Conservation (phyloP, 2,797 vertebrate genomes). For the Takifugu ocellatus region DNA sequence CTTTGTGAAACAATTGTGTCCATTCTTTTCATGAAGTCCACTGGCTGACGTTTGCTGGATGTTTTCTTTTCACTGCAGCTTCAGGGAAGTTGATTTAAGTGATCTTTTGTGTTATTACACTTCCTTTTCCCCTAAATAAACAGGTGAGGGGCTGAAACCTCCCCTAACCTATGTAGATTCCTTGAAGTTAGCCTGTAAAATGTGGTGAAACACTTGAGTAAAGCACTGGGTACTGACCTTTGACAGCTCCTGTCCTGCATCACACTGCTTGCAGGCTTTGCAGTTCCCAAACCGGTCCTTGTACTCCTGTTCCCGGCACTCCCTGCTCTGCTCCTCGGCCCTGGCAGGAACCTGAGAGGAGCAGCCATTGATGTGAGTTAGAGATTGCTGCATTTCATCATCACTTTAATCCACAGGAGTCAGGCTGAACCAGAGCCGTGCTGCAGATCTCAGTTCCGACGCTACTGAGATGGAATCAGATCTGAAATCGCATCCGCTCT, state of each 20-base stretch:
- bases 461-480: too few relatives aligned
- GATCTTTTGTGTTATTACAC: conserved; percentile 15
- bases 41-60: conserved; percentile 5
- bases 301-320: conserved; percentile 93
- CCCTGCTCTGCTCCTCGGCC: conserved; percentile 84
- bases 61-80: conserved; percentile 5
- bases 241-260: conserved; percentile 93
- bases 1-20: conserved; percentile 51
- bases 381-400: conserved; percentile 58
- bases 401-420: conserved; percentile 37
- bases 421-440: conserved; percentile 5
- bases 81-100: conserved; percentile 29
- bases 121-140: conserved; percentile 34
- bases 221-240: conserved; percentile 76
- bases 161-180: neutral
- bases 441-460: too few relatives aligned
- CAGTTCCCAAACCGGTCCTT: conserved; percentile 86
- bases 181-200: neutral
- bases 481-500: too few relatives aligned
- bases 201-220: neutral
- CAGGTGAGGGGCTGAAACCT: neutral
- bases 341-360: conserved; percentile 61
- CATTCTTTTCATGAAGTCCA: conserved; percentile 47
- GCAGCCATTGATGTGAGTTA: conserved; percentile 41
- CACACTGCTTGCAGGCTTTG: conserved; percentile 86